Evolutionary conservation across 1,140 invertebrate species (phyloP).

Genomic region (Drosophila ambigua): DNA sequence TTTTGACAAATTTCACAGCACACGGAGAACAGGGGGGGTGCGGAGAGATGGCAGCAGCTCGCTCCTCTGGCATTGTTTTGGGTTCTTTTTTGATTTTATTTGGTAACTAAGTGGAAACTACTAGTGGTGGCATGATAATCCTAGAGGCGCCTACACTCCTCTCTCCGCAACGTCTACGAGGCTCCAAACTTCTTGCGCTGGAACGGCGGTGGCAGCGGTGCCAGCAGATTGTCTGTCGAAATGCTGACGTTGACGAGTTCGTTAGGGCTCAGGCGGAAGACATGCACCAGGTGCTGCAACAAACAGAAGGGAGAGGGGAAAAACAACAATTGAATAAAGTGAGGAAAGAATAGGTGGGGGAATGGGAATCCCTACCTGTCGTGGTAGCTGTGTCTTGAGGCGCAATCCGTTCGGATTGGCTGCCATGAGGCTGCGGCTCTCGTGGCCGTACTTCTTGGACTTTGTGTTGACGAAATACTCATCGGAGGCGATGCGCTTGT

Average conservation of each 20-base stretch:
- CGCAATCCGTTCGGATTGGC: not conserved
- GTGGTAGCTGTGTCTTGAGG: slow-evolving; percentile 11
- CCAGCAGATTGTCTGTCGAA: slow-evolving; percentile 86
- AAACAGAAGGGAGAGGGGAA: slow-evolving; percentile 30
- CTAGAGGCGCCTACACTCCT: not conserved
- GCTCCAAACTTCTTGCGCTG: slow-evolving; percentile 87
- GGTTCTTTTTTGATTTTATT: slow-evolving; percentile 48
- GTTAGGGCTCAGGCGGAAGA: slow-evolving; percentile 85
- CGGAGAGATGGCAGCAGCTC: not conserved
- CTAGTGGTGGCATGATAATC: slow-evolving; percentile 23
- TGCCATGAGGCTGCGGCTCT: not conserved
- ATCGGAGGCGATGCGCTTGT: not conserved
- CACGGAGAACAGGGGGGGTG: slow-evolving; percentile 6
- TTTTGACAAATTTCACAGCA: slow-evolving; percentile 52
- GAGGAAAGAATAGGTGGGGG: no score
- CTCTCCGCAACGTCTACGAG: slow-evolving; percentile 60
- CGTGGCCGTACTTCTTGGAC: slow-evolving; percentile 18
- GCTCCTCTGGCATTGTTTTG: slow-evolving; percentile 30
- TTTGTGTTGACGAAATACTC: slow-evolving; percentile 9
- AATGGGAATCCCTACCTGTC: slow-evolving; percentile 27
- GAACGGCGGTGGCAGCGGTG: slow-evolving; percentile 87
- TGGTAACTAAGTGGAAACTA: slow-evolving; percentile 57
- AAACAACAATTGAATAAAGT: slow-evolving; percentile 10
- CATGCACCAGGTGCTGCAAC: slow-evolving; percentile 87
- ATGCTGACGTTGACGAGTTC: slow-evolving; percentile 89